Base-by-base conservation (phyloP, 2,797 vertebrate species). In the Siniperca obscura region DNA sequence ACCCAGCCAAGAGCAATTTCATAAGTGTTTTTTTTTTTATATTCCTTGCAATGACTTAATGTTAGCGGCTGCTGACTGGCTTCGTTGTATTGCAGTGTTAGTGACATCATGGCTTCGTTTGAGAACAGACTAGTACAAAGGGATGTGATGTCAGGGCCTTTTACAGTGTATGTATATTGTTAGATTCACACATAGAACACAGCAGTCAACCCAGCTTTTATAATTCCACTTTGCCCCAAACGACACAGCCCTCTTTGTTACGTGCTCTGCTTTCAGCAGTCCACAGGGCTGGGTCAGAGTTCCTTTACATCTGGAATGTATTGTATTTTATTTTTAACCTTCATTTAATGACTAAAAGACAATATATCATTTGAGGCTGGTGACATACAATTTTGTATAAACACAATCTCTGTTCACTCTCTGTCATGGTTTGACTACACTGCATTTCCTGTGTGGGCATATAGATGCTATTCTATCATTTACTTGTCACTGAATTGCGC, bases 21-120 rank as follows among this genome's bases (percentile, higher is more conserved):
- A 68, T 40, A 53, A 14, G 16, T 34, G n/a, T 27, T 61, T 64
- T 61, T 61, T 64, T 61, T 34, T 21, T 50, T 52, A 27, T n/a
- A 46, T 25, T 74, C 14, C 42, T 38, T 62, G 36, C 34, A 71
- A 36, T 82, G 69, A 76, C 40, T 75, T 44, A 14, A 42, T 70
- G 76, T 83, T n/a, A n/a, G 19, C 7, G 34, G 65, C 46, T 53
- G 38, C 46, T 88, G 70, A 89, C 80, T 72, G 80, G 44, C 48
- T 46, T 44, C 19, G 21, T 90, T 89, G 82, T 84, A 36, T 42
- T 3, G 71, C 73, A 42, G 22, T 21, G 46, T 52, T 40, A 57
- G 36, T 78, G 76, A 88, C 89, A 76, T 85, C 75, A 67, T 73
- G 68, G 36, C 40, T 46, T 17, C 10, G 60, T 79, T 57, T 76